Evolutionary conservation across 2,113 vertebrate species (phyloP).

Genomic region (Mirounga angustirostris): DNA sequence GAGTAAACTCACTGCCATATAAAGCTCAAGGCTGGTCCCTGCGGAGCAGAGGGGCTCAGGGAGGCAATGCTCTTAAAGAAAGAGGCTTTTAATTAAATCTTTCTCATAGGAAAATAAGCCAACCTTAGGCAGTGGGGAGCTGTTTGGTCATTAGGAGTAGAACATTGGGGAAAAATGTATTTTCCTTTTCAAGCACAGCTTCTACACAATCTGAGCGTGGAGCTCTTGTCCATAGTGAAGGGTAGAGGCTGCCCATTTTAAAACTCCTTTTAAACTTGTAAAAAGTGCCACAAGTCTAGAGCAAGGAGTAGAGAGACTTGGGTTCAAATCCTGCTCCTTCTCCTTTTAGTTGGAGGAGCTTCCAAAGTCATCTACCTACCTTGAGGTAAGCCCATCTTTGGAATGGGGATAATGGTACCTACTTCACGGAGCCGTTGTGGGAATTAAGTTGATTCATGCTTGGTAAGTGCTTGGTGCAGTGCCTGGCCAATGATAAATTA

Average conservation of each 20-base stretch:
- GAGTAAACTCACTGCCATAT: neutral
- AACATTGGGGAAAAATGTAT: neutral
- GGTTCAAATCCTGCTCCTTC: neutral
- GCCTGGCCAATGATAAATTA: neutral
- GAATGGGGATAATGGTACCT: neutral
- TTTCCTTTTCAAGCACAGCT: neutral
- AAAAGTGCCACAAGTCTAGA: neutral
- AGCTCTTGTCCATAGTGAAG: neutral
- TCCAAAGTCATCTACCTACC: neutral
- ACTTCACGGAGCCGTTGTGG: neutral
- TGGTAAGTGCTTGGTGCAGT: neutral
- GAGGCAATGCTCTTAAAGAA: neutral
- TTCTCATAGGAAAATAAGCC: neutral
- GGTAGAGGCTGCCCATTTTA: neutral
- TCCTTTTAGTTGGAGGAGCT: neutral
- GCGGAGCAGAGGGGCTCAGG: neutral
- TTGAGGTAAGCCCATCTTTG: neutral
- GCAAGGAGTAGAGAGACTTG: neutral
- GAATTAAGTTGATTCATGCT: neutral
- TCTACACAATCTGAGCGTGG: neutral
- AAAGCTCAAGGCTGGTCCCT: neutral
- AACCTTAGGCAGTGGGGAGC: neutral
- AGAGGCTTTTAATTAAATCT: neutral
- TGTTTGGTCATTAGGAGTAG: neutral
- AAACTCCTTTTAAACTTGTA: neutral